Percentiles rank a stretch among this genome's conserved stretches.
These are phyloP conservation scores for Diarsia dahlii DNA, from an alignment of 2,888 invertebrate genomes.

Conservation along the genomic window DNA sequence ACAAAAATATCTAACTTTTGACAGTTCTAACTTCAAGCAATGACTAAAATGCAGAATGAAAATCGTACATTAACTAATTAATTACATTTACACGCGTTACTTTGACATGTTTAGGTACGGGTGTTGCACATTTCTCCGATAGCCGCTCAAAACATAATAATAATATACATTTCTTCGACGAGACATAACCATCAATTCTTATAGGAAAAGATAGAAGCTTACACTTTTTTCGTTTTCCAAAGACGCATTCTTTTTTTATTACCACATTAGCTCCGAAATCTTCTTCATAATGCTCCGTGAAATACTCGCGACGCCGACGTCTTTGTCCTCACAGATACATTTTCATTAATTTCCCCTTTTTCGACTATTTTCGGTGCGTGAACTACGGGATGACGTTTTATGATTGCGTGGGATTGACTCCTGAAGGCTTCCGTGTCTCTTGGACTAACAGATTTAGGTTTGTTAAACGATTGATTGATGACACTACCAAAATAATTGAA, in stretches of 20 bases:
- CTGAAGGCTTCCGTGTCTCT: too few relatives aligned
- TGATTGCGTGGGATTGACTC: background rate
- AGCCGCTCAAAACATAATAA: background rate
- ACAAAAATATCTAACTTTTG: too few relatives aligned
- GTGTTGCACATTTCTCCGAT: background rate
- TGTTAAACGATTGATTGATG: background rate
- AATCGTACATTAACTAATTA: too few relatives aligned
- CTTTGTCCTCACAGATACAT: conserved; percentile 17
- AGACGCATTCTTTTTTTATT: background rate
- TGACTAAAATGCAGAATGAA: too few relatives aligned
- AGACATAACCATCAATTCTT: background rate
- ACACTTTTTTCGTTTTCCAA: background rate
- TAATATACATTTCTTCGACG: background rate
- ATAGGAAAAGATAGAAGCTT: background rate
- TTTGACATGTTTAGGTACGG: too few relatives aligned
- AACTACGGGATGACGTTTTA: background rate
- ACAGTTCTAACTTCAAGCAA: too few relatives aligned
- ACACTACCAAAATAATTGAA: background rate
- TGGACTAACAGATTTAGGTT: background rate
- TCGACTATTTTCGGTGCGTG: background rate
- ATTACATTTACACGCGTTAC: too few relatives aligned
- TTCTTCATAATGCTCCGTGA: background rate
- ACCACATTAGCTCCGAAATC: background rate
- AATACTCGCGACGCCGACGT: background rate
- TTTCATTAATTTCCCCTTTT: conserved; percentile 29